These are phyloP conservation scores for Caenorhabditis sulstoni DNA, from an alignment of 2,888 invertebrate genomes.

Conservation along the genomic window DNA sequence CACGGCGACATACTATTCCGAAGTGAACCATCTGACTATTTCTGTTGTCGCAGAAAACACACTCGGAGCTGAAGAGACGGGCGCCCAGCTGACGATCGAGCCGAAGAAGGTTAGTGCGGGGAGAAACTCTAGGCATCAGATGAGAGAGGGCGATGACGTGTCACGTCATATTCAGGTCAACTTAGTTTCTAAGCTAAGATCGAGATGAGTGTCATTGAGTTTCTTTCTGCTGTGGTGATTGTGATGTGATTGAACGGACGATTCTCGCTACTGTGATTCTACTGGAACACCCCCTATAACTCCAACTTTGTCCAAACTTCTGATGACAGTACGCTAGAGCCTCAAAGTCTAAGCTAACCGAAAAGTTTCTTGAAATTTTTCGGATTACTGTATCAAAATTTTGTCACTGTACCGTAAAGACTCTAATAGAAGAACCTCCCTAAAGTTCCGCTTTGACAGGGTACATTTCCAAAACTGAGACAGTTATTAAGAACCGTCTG, in stretches of 20 bases:
- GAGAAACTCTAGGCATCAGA: not conserved
- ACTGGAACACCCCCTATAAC: too few relatives aligned
- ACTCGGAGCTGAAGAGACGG: slow-evolving; percentile 75
- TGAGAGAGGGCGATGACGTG: not conserved
- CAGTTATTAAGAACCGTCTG: too few relatives aligned
- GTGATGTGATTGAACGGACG: slow-evolving; percentile 26
- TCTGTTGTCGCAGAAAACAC: slow-evolving; percentile 75
- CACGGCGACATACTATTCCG: slow-evolving; percentile 61
- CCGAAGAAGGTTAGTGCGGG: slow-evolving; percentile 57
- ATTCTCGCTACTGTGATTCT: not conserved
- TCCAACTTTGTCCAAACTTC: too few relatives aligned
- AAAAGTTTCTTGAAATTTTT: too few relatives aligned
- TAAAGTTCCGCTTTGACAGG: too few relatives aligned
- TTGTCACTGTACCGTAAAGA: too few relatives aligned
- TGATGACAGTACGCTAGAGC: too few relatives aligned
- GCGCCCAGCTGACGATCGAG: slow-evolving; percentile 69
- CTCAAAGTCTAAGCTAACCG: too few relatives aligned
- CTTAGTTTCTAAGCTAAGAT: too few relatives aligned
- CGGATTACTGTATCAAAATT: too few relatives aligned
- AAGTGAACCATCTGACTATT: slow-evolving; percentile 63
- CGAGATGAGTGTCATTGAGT: not conserved
- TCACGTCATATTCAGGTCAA: slow-evolving; percentile 26
- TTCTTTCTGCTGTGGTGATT: slow-evolving; percentile 41
- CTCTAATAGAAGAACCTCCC: too few relatives aligned
- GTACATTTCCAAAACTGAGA: too few relatives aligned